Evolutionary conservation across 92 coral and sea anemone species (phyloP).

Genomic region (Parazoanthus swiftii): DNA sequence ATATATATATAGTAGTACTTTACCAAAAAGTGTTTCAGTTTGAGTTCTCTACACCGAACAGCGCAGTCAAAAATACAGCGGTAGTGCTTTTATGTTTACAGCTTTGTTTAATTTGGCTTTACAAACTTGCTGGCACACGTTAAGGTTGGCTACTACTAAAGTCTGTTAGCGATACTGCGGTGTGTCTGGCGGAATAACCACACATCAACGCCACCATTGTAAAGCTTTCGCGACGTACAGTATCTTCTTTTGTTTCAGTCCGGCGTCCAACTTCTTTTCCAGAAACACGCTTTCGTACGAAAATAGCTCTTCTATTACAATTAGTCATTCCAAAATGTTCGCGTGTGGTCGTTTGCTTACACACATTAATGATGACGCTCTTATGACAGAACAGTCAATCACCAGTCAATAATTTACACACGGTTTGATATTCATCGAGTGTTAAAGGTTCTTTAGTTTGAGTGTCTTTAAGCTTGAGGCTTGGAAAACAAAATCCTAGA

Average conservation of each 20-base stretch:
- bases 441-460: not conserved
- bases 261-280: not conserved
- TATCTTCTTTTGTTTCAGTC: too few species aligned
- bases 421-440: not conserved
- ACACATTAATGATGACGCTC: not conserved
- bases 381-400: not conserved
- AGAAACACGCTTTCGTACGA: not conserved
- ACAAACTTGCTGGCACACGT: not conserved
- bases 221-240: not conserved
- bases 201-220: not conserved
- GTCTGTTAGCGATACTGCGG: not conserved
- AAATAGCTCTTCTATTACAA: not conserved
- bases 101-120: not conserved
- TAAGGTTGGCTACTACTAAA: not conserved
- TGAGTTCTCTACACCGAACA: not conserved
- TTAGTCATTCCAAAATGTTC: slow-evolving; percentile 6
- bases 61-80: not conserved
- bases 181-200: not conserved
- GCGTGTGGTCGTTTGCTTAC: slow-evolving; percentile 32
- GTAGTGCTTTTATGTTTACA: too few species aligned
- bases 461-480: not conserved
- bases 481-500: not conserved
- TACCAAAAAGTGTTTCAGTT: not conserved
- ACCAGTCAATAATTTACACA: not conserved
- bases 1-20: not conserved